These are phyloP conservation scores for Amblyjoppa proteus DNA, from an alignment of 2,888 invertebrate species.

Conservation along the genomic window DNA sequence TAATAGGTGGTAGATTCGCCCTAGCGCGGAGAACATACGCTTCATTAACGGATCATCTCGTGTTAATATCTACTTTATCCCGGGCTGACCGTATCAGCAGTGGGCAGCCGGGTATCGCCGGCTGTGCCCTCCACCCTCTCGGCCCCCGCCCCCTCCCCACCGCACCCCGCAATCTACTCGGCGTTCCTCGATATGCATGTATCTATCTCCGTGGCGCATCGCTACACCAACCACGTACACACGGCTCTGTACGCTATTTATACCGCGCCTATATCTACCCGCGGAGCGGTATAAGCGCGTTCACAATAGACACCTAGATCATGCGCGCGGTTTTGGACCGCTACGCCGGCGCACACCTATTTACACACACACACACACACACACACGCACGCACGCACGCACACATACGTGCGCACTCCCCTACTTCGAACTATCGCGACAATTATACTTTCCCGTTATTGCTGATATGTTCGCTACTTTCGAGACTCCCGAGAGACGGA, in stretches of 20 bases:
- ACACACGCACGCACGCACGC: conserved; percentile 4
- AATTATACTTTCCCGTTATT: conserved; percentile 47
- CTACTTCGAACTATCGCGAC: conserved; percentile 48
- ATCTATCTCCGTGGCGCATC: conserved; percentile 79
- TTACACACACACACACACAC: conserved; percentile 24
- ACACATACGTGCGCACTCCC: conserved; percentile 33
- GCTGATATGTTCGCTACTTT: conserved; percentile 24
- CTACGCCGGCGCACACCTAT: conserved; percentile 5
- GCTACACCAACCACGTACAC: conserved; percentile 73
- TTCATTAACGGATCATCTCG: conserved; percentile 85
- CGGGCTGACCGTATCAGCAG: conserved; percentile 85
- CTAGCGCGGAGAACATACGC: conserved; percentile 82
- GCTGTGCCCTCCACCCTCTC: conserved; percentile 69
- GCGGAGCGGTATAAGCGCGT: conserved; percentile 10
- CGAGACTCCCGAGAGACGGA: background rate
- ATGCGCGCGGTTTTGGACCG: conserved; percentile 45
- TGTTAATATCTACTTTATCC: conserved; percentile 85
- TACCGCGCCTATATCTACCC: background rate
- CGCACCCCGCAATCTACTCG: conserved; percentile 61
- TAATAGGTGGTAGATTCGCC: conserved; percentile 82
- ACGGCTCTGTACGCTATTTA: conserved; percentile 31
- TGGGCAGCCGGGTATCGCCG: conserved; percentile 81
- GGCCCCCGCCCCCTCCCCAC: conserved; percentile 57
- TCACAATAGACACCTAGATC: conserved; percentile 45
- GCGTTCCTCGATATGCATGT: conserved; percentile 67